Evolutionary conservation across 2,888 invertebrate genomes (phyloP), one percentile per base, ranked within the genome.

Genomic region (Meandrusa payeni): DNA sequence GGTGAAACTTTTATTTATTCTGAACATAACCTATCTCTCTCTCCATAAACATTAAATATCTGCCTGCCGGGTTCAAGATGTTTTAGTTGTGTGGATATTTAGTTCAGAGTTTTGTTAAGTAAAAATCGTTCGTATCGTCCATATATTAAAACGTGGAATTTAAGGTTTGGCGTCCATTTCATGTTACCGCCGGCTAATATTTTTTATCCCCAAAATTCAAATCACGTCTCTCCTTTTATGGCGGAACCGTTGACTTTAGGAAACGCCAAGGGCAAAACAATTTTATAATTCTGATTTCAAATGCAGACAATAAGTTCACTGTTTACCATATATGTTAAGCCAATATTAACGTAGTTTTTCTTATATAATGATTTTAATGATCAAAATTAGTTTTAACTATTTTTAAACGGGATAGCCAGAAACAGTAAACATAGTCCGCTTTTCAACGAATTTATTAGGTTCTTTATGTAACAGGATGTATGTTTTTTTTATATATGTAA

Each of bases 11-110:
- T 46, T 54, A 52, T 54, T 60, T 59, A 60, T 64, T 62, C 66
- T 64, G 60, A 57, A 57, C 59, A 58, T 59, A 60, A 63, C 56
- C 54, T 53, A 49, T 38, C 55, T 47, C 55, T 52, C 59, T 65
- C 60, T 59, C n/a, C 2, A 68, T 70, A 68, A 55, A 49, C 48
- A 59, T 64, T 61, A 57, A 42, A 48, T 49, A 40, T n/a, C n/a
- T n/a, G n/a, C n/a, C n/a, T n/a, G n/a, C n/a, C n/a, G n/a, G n/a
- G n/a, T n/a, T n/a, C n/a, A n/a, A n/a, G n/a, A n/a, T n/a, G n/a
- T n/a, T n/a, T n/a, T n/a, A n/a, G n/a, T n/a, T n/a, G n/a, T n/a
- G n/a, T n/a, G n/a, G n/a, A n/a, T n/a, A n/a, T n/a, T n/a, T n/a
- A n/a, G n/a, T n/a, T n/a, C n/a, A n/a, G n/a, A n/a, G n/a, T n/a